Conservation (phyloP, 2,113 vertebrate species). For the Tursiops truncatus region DNA sequence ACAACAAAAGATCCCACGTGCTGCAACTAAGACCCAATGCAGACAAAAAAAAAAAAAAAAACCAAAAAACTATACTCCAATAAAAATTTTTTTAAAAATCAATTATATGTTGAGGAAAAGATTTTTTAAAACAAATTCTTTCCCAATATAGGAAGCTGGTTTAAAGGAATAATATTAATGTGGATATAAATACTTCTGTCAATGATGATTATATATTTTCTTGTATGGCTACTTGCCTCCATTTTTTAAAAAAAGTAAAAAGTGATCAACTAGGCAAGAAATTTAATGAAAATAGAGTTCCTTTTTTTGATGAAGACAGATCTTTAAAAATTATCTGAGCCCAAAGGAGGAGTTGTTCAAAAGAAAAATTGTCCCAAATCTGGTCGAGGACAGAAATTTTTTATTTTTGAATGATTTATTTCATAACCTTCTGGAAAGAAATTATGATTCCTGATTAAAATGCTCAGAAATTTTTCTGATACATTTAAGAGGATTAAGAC, state of each 20-base stretch:
- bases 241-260: background rate
- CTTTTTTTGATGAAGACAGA: background rate
- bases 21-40: no score
- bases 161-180: background rate
- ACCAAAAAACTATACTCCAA: no score
- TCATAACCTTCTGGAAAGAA: constrained; percentile 4
- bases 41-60: no score
- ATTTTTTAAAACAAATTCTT: background rate
- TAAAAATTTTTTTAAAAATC: no score
- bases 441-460: background rate
- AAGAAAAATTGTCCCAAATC: background rate
- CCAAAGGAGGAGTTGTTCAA: background rate
- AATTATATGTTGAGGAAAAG: background rate
- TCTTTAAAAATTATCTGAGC: background rate
- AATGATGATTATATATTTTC: background rate
- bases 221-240: background rate
- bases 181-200: background rate
- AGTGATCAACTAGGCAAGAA: background rate
- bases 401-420: constrained; percentile 3
- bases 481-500: background rate
- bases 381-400: background rate
- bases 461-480: background rate
- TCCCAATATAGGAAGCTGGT: background rate
- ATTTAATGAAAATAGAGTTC: background rate
- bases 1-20: no score